These are phyloP conservation scores for Drosophila flavopinicola DNA, from an alignment of 2,888 invertebrate species.

Conservation along the genomic window DNA sequence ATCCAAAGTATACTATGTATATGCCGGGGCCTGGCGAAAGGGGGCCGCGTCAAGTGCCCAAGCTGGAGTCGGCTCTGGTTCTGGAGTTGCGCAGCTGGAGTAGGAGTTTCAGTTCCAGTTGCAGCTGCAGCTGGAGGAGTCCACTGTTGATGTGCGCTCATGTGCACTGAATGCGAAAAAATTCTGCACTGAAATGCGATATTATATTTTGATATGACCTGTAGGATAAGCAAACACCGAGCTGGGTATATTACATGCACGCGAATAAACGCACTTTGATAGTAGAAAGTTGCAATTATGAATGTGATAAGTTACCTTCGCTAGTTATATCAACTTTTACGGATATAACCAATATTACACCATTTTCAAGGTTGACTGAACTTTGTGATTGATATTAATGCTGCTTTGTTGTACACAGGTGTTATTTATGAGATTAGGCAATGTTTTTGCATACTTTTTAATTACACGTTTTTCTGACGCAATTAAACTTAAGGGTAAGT, in stretches of 20 bases:
- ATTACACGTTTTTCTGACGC: background rate
- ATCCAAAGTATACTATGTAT: conserved; percentile 26
- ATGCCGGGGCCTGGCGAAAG: background rate
- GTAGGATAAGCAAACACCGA: background rate
- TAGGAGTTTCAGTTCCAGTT: conserved; percentile 15
- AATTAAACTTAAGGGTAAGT: background rate
- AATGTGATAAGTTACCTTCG: conserved; percentile 10
- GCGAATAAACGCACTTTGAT: conserved; percentile 13
- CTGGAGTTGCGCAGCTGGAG: conserved; percentile 15
- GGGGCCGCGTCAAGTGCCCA: conserved; percentile 1
- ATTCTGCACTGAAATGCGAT: conserved; percentile 67
- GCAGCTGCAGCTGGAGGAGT: conserved; percentile 23
- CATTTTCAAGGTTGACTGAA: conserved; percentile 16
- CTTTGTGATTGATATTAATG: conserved; percentile 11
- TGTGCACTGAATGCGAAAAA: conserved; percentile 73
- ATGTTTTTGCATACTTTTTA: background rate
- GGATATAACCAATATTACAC: background rate
- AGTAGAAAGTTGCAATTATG: conserved; percentile 14
- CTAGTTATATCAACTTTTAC: background rate
- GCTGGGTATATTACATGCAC: conserved; percentile 30
- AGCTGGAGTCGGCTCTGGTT: conserved; percentile 22
- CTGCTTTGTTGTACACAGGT: background rate
- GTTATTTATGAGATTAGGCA: conserved; percentile 8
- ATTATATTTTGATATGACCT: conserved; percentile 40
- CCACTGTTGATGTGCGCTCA: conserved; percentile 59